Evolutionary conservation across 2,113 vertebrate species (phyloP).

Genomic region (Coptodon bakossiorum): DNA sequence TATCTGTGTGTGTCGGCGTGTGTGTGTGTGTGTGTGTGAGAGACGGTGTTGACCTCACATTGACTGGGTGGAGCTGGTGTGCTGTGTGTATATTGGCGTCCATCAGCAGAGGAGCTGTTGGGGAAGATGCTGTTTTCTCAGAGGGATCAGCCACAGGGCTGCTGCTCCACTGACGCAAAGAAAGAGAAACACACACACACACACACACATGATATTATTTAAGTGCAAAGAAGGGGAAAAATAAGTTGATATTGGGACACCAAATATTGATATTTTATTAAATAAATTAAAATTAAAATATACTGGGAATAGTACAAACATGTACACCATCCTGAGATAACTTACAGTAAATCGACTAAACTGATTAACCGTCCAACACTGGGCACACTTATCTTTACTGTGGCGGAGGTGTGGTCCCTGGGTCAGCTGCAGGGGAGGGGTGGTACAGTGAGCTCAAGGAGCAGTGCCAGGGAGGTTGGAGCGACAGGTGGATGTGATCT

Average conservation of each 20-base stretch:
- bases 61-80: slow-evolving; percentile 45
- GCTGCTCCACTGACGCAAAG: slow-evolving; percentile 23
- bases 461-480: background rate
- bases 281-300: background rate
- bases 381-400: background rate
- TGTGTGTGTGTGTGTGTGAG: background rate
- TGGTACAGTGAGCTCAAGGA: background rate
- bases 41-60: background rate
- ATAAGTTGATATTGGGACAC: background rate
- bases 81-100: slow-evolving; percentile 16
- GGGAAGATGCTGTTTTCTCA: slow-evolving; percentile 22
- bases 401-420: background rate
- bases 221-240: background rate
- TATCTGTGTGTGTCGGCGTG: background rate
- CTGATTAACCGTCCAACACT: background rate
- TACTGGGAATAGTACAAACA: background rate
- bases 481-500: background rate
- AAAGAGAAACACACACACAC: background rate
- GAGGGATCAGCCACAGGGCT: background rate
- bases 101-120: slow-evolving; percentile 62
- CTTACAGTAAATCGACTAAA: background rate
- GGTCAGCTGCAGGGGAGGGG: background rate
- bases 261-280: background rate
- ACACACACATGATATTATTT: background rate
- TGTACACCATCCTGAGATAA: background rate